Evolutionary conservation across 37 sponge, comb jelly and placozoan species (phyloP).

Genomic region (Amphimedon queenslandica): DNA sequence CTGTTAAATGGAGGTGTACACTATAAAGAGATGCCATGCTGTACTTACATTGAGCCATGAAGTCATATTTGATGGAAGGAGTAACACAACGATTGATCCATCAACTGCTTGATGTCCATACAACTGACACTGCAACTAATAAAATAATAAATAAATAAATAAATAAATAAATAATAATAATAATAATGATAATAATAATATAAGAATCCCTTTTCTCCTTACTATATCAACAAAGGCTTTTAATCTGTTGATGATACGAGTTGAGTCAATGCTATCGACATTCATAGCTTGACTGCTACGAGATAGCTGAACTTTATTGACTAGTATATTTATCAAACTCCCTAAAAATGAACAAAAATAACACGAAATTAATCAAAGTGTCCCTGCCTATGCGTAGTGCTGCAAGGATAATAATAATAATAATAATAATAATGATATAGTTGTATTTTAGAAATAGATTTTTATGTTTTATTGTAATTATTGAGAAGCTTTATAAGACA

Average conservation of each 20-base stretch:
- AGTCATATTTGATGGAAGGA: slow-evolving; percentile 25
- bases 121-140: slow-evolving; percentile 52
- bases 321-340: slow-evolving; percentile 8
- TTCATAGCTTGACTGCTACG: slow-evolving; percentile 15
- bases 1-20: background rate
- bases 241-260: slow-evolving; percentile 20
- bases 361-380: no score
- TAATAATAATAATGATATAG: no score
- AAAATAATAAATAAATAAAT: background rate
- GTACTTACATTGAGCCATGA: slow-evolving; percentile 1
- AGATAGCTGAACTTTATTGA: slow-evolving; percentile 4
- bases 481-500: no score
- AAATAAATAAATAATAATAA: background rate
- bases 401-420: no score
- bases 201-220: background rate
- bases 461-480: no score
- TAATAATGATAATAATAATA: background rate
- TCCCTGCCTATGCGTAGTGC: no score
- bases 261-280: slow-evolving; percentile 6
- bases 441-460: no score
- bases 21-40: background rate
- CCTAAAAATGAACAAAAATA: slow-evolving; percentile 5
- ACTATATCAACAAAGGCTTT: slow-evolving; percentile 29
- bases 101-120: slow-evolving; percentile 39
- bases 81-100: slow-evolving; percentile 15